Evolutionary conservation across 1,140 invertebrate species (phyloP).

Genomic region (Drosophila guanche): DNA sequence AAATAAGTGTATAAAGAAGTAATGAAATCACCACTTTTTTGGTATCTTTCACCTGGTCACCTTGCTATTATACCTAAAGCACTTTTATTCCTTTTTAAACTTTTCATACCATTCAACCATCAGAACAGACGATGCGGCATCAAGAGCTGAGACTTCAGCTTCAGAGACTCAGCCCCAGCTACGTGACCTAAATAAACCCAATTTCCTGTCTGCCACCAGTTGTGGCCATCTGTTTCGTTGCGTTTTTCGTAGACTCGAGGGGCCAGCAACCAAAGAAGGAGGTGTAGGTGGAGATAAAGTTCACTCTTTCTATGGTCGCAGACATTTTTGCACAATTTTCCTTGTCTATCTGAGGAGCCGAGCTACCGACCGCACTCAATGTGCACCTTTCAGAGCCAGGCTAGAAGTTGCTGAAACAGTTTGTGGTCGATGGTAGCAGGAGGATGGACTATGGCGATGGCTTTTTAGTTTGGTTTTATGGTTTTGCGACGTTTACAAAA

Average conservation of each 20-base stretch:
- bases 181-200: conserved; percentile 15
- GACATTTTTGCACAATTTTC: conserved; percentile 31
- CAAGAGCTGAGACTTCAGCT: too few species aligned
- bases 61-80: too few species aligned
- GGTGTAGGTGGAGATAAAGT: conserved; percentile 1
- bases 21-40: too few species aligned
- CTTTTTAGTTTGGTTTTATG: conserved; percentile 23
- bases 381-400: neutral
- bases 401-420: conserved; percentile 31
- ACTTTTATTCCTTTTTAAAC: too few species aligned
- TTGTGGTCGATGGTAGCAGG: conserved; percentile 5
- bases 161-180: neutral
- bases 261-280: neutral
- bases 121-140: too few species aligned
- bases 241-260: neutral
- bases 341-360: neutral
- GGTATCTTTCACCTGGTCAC: too few species aligned
- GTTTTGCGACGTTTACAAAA: conserved; percentile 27
- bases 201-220: conserved; percentile 15
- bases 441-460: conserved; percentile 32
- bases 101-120: too few species aligned
- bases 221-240: conserved; percentile 13
- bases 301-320: conserved; percentile 19
- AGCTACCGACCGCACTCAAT: neutral
- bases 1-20: too few species aligned